A percentile compares a stretch with the other conserved stretches of the same genome.
Conservation (phyloP, 2,888 invertebrate species). For the Minunthozetes semirufus region DNA sequence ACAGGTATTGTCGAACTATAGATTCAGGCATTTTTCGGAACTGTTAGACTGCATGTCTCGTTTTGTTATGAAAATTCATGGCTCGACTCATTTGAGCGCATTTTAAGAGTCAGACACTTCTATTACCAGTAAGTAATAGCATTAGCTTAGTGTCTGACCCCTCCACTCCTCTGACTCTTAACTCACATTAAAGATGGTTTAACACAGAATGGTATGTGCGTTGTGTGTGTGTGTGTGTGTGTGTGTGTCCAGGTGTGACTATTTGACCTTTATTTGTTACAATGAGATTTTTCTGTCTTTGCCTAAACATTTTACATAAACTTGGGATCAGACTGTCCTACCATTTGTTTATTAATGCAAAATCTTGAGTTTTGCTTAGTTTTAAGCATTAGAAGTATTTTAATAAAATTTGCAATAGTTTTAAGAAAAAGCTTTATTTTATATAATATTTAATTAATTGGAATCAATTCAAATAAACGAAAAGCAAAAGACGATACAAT, state of each 20-base stretch:
- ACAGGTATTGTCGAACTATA: neutral
- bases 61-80: slow-evolving; percentile 5
- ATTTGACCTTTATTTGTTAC: neutral
- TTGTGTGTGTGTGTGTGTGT: slow-evolving; percentile 4
- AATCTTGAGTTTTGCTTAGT: too few species aligned
- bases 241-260: slow-evolving; percentile 3
- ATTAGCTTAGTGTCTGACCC: neutral
- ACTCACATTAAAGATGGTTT: neutral
- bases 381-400: too few species aligned
- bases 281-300: neutral
- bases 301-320: too few species aligned
- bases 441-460: neutral
- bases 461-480: neutral
- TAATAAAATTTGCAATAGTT: too few species aligned
- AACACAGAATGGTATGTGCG: neutral
- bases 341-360: too few species aligned
- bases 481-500: neutral
- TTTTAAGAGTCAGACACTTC: neutral
- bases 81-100: neutral
- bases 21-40: neutral
- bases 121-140: neutral
- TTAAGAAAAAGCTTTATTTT: neutral
- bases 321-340: too few species aligned
- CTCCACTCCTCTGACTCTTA: too few species aligned
- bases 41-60: neutral